Base-by-base conservation (phyloP, 2,888 invertebrate genomes). In the Trichogramma evanescens region DNA sequence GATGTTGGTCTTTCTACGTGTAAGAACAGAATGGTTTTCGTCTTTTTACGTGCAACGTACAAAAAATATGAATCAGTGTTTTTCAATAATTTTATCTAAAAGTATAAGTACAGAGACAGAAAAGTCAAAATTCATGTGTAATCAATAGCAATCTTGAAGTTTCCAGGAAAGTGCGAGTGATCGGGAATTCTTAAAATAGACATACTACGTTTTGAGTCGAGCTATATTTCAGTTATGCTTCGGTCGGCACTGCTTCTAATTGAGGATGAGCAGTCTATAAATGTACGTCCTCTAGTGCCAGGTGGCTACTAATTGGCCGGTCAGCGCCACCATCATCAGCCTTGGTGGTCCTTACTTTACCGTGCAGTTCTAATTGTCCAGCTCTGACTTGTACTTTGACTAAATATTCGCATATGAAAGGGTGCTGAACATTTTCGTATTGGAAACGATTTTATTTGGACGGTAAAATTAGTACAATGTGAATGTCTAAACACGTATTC, bases 241-340 rank as follows among this genome's bases (percentile, higher is more conserved):
- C 13, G 42, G 9, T 10, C 57, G 54, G 43, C 57, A 45, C 53
- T 26, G 46, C 44, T 54, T 56, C 63, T 65, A 61, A 65, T 63
- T 64, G 62, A 61, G 59, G 50, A 62, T 59, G 62, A 48, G 54
- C 44, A 53, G 55, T 45, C 26, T 26, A 26, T 26, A 26, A 26
- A 26, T 26, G 26, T 26, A 2, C 26, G 51, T 41, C 51, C 49
- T 45, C 7, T 43, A 9, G n/a, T 43, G 26, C 53, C 62, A 62
- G 62, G 62, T 62, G 62, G 62, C 62, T 56, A 59, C 61, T 65
- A 65, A 65, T 65, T 65, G 63, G 62, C 60, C 61, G 60, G 60
- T 61, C 60, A 59, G 54, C 55, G 46, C 9, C 9, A 5, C 13
- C 13, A 43, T 40, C 46, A n/a, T n/a, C 40, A 13, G 46, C 9